Evolutionary conservation across 1,140 invertebrate genomes (phyloP).

Genomic region (Apis florea): DNA sequence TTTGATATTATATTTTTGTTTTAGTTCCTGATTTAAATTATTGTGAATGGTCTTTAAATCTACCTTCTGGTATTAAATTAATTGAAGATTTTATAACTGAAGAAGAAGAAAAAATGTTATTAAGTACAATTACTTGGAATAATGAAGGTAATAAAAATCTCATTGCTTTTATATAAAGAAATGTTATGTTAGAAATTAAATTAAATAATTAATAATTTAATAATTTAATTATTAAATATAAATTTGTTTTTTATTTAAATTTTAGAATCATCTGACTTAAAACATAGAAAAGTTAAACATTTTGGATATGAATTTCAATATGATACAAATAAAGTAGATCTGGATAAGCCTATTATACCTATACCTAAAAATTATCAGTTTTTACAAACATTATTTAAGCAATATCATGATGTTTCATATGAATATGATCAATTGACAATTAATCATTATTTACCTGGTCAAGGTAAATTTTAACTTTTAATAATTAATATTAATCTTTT

Average conservation of each 20-base stretch:
- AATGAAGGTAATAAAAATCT: constrained; percentile 64
- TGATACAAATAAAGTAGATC: constrained; percentile 92
- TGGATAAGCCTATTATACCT: constrained; percentile 83
- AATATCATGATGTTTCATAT: constrained; percentile 77
- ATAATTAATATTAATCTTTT: neutral
- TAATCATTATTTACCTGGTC: constrained; percentile 94
- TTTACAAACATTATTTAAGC: constrained; percentile 84
- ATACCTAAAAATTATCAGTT: constrained; percentile 88
- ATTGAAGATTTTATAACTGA: constrained; percentile 87
- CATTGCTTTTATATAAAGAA: no score
- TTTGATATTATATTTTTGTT: constrained; percentile 43
- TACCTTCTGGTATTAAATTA: constrained; percentile 88
- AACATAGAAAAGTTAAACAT: constrained; percentile 94
- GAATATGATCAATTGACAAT: constrained; percentile 95
- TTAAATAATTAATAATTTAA: neutral
- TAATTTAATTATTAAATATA: neutral
- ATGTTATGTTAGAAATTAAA: neutral
- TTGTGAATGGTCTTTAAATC: constrained; percentile 57
- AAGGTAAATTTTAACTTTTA: constrained; percentile 83
- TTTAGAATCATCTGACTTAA: constrained; percentile 81
- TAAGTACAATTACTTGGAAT: constrained; percentile 84
- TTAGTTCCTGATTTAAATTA: constrained; percentile 75
- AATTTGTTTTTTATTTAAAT: constrained; percentile 43
- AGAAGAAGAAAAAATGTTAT: constrained; percentile 86
- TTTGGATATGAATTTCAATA: constrained; percentile 97